Evolutionary conservation across 2,888 invertebrate species (phyloP).

Genomic region (Dicyrtoma fusca): DNA sequence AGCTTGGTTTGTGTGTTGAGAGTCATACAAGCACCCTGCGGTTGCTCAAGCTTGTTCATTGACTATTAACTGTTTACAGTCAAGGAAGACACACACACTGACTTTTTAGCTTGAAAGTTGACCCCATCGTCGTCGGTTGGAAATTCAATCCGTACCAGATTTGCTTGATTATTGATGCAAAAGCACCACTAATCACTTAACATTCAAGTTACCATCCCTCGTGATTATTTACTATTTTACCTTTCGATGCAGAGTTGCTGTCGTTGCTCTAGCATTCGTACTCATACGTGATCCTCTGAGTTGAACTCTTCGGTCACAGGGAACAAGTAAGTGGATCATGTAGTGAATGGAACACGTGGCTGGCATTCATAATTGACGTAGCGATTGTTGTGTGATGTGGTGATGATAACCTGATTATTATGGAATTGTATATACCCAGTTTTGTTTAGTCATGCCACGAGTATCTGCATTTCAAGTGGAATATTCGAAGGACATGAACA

Average conservation of each 20-base stretch:
- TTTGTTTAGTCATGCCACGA: conserved; percentile 33
- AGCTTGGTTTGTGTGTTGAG: conserved; percentile 23
- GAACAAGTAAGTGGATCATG: not conserved
- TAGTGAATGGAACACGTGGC: conserved; percentile 21
- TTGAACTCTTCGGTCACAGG: not conserved
- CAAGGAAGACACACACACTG: conserved; percentile 1
- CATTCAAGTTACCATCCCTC: conserved; percentile 29
- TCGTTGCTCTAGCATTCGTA: not conserved
- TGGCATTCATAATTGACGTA: conserved; percentile 28
- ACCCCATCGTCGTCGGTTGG: conserved; percentile 25
- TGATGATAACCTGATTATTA: conserved; percentile 39
- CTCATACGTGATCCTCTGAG: no score
- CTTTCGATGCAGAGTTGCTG: not conserved
- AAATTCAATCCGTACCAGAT: conserved; percentile 33
- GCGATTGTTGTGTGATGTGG: conserved; percentile 27
- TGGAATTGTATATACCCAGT: not conserved
- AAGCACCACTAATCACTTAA: conserved; percentile 22
- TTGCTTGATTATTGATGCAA: conserved; percentile 27
- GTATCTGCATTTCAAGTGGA: not conserved
- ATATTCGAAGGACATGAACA: not conserved
- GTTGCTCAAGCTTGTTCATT: conserved; percentile 21
- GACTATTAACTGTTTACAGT: conserved; percentile 3
- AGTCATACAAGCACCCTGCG: conserved; percentile 31
- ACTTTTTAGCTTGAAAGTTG: conserved; percentile 18
- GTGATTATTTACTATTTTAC: not conserved